phyloP scores from a whole-genome alignment of 2,888 invertebrate species.

The Mimumesa dahlbomi region DNA sequence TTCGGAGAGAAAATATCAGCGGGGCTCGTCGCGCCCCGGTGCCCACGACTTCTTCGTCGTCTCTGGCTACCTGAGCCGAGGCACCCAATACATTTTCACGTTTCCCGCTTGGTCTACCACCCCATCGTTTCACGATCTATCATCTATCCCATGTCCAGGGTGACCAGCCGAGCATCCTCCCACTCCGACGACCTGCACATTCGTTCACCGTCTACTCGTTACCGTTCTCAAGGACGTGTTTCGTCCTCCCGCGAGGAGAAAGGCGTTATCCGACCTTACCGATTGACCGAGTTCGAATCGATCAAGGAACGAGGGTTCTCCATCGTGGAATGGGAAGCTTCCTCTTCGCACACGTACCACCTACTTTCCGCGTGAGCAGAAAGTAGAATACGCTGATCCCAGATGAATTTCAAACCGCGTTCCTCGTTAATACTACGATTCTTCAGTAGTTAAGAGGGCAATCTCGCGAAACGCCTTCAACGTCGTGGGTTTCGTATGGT shows the following conservation, averaged over 20 bases:
- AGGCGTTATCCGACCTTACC: slow-evolving; percentile 10
- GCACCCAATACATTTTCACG: slow-evolving; percentile 69
- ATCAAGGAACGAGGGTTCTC: not conserved
- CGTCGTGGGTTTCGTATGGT: slow-evolving; percentile 5
- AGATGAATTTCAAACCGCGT: too few species aligned
- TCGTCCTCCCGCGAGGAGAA: not conserved
- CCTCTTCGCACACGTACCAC: too few species aligned
- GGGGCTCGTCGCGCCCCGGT: slow-evolving; percentile 24
- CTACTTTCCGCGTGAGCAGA: too few species aligned
- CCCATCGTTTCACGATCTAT: slow-evolving; percentile 52
- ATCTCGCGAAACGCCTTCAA: not conserved
- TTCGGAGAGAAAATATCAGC: too few species aligned
- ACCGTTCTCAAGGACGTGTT: not conserved
- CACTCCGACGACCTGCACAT: slow-evolving; percentile 32
- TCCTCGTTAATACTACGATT: too few species aligned
- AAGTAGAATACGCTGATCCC: too few species aligned
- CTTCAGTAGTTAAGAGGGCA: too few species aligned
- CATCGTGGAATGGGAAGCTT: slow-evolving; percentile 2
- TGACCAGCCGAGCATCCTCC: slow-evolving; percentile 48
- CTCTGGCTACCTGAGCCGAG: slow-evolving; percentile 67
- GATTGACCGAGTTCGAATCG: not conserved
- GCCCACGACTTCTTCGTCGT: slow-evolving; percentile 33
- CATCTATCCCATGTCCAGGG: slow-evolving; percentile 66
- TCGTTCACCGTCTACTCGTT: slow-evolving; percentile 24
- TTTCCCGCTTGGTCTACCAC: slow-evolving; percentile 28